These are phyloP conservation scores for Lamprotornis superbus DNA, from an alignment of 2,113 vertebrate species.

Conservation along the genomic window DNA sequence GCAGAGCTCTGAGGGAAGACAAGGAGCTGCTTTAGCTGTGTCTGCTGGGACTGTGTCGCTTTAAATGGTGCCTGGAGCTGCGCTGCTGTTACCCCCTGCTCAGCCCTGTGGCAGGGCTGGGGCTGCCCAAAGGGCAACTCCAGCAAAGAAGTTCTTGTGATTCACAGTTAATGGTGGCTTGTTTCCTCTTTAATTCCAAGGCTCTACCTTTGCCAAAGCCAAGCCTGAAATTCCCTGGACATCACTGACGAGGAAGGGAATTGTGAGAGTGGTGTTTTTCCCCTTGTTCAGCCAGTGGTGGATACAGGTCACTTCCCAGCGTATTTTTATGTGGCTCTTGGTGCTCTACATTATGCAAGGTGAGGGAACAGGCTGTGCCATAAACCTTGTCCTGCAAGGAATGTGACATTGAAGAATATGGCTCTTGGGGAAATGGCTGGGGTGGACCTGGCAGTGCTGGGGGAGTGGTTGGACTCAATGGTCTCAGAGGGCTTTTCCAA, in stretches of 20 bases:
- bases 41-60: accelerated
- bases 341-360: slow-evolving; percentile 93
- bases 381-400: background rate
- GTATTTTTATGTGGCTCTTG: slow-evolving; percentile 88
- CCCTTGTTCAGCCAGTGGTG: slow-evolving; percentile 96
- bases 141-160: background rate
- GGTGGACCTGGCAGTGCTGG: background rate
- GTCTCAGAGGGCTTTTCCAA: background rate
- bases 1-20: accelerated
- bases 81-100: background rate
- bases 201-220: slow-evolving; percentile 97
- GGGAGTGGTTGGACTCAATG: background rate
- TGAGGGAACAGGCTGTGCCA: slow-evolving; percentile 29
- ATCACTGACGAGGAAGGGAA: slow-evolving; percentile 89
- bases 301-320: slow-evolving; percentile 93
- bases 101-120: background rate
- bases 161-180: background rate
- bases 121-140: background rate
- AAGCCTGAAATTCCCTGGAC: slow-evolving; percentile 97
- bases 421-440: background rate
- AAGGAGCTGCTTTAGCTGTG: accelerated
- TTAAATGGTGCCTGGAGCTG: background rate
- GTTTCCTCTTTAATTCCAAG: slow-evolving; percentile 65
- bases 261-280: slow-evolving; percentile 92
- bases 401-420: background rate